Evolutionary conservation across 2,113 vertebrate species (phyloP), one percentile per base, ranked within the genome.

Genomic region (Ceuthmochares aereus): DNA sequence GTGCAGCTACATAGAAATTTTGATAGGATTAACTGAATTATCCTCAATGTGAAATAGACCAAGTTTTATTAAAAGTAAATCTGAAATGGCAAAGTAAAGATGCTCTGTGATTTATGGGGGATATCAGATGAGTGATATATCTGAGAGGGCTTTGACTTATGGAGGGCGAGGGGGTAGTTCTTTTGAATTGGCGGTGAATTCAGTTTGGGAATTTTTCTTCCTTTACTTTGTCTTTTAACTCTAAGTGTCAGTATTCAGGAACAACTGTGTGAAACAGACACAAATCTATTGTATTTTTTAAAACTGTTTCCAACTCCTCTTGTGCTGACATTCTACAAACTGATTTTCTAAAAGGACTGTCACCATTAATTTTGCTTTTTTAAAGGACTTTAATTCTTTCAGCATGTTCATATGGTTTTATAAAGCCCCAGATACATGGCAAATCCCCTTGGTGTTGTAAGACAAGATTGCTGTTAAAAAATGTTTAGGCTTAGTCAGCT

Each of bases 381-480:
- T 97, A 97, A 97, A 97, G 97, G 98, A 97, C 96, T 98, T 97
- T 98, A 98, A 98, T 98, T 98, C 98, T 98, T 98, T 98, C 98
- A 98, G 97, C 98, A 98, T 98, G 98, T 98, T 97, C 98, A 97
- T 97, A 98, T 98, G 98, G 98, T 98, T 98, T 98, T 98, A 98
- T 98, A 98, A 98, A 98, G 97, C 98, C 97, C 98, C 97, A 98
- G 98, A 98, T 98, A 96, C 97, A 97, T 82, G 94, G 97, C 97
- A 98, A 98, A 98, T 98, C 98, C 98, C 98, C 97, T 98, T 95
- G 98, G 98, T 98, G 98, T 98, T 98, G 98, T 98, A 98, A 98
- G 98, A 98, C 98, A 98, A 98, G 98, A 98, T 98, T 98, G 98
- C 98, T 98, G 98, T 98, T 98, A 98, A 98, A 98, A 98, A 98